A percentile compares a stretch with the other conserved stretches of the same genome.
phyloP scores from a whole-genome alignment of 1,140 invertebrate genomes.

The Stegodyphus mimosarum region DNA sequence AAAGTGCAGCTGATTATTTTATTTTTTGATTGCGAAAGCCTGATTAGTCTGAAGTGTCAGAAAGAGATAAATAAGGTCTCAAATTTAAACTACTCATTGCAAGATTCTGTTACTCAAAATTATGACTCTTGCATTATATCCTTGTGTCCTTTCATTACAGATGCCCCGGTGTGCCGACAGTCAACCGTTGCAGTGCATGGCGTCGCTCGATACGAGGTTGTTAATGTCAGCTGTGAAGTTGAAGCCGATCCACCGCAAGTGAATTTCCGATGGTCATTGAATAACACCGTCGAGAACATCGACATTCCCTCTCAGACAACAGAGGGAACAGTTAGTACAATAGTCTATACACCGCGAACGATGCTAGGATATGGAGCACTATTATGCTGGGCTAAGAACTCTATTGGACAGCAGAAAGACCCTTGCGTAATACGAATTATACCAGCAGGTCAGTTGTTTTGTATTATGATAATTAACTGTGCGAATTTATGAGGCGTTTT shows the following conservation, averaged over 20 bases:
- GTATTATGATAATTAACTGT: background rate
- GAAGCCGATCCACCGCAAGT: constrained; percentile 63
- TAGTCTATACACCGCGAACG: constrained; percentile 73
- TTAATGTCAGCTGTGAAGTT: constrained; percentile 82
- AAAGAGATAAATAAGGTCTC: no score
- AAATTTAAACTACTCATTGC: no score
- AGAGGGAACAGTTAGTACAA: constrained; percentile 34
- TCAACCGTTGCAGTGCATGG: constrained; percentile 82
- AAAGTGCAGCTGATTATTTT: no score
- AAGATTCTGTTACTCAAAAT: no score
- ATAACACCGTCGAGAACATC: constrained; percentile 77
- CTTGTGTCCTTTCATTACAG: constrained; percentile 70
- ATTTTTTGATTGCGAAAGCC: no score
- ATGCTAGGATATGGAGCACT: constrained; percentile 89
- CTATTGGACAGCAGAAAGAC: constrained; percentile 76
- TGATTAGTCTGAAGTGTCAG: no score
- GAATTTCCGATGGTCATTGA: constrained; percentile 67
- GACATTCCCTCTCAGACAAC: constrained; percentile 37
- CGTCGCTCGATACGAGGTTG: constrained; percentile 88
- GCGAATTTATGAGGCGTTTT: no score
- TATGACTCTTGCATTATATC: no score
- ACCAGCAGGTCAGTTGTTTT: constrained; percentile 74
- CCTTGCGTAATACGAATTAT: constrained; percentile 92
- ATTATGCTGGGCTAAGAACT: constrained; percentile 67
- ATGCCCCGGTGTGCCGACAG: constrained; percentile 83